Conservation (phyloP, 2,113 vertebrate genomes). For the Equus przewalskii region DNA sequence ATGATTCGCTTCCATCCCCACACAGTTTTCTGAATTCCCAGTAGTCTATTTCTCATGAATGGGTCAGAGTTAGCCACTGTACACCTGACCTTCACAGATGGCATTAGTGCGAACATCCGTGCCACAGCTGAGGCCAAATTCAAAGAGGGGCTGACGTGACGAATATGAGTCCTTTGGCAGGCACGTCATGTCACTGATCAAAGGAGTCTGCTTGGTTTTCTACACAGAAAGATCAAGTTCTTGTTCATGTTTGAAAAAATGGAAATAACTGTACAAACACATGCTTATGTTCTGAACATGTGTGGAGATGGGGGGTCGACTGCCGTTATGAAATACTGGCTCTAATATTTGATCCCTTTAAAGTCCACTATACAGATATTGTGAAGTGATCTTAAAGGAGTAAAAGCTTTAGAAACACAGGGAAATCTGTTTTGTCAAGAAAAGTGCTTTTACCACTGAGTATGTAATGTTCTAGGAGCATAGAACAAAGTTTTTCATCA, state of each 20-base stretch:
- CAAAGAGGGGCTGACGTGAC: neutral
- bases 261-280: neutral
- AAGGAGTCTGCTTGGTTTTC: neutral
- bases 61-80: neutral
- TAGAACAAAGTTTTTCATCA: neutral
- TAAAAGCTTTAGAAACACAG: neutral
- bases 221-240: constrained; percentile 23
- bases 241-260: constrained; percentile 22
- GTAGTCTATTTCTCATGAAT: neutral
- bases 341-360: constrained; percentile 25
- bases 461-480: neutral
- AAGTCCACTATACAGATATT: neutral
- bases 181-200: neutral
- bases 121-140: constrained; percentile 21
- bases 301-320: neutral
- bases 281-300: neutral
- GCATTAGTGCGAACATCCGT: neutral
- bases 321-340: constrained; percentile 29
- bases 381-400: constrained; percentile 11
- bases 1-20: neutral
- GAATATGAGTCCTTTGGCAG: neutral
- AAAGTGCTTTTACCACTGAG: neutral
- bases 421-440: neutral
- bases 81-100: neutral
- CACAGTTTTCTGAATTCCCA: neutral